A percentile compares a stretch with the other conserved stretches of the same genome.
These are phyloP conservation scores for Mercenaria mercenaria DNA, from an alignment of 1,140 invertebrate species.

Conservation along the genomic window DNA sequence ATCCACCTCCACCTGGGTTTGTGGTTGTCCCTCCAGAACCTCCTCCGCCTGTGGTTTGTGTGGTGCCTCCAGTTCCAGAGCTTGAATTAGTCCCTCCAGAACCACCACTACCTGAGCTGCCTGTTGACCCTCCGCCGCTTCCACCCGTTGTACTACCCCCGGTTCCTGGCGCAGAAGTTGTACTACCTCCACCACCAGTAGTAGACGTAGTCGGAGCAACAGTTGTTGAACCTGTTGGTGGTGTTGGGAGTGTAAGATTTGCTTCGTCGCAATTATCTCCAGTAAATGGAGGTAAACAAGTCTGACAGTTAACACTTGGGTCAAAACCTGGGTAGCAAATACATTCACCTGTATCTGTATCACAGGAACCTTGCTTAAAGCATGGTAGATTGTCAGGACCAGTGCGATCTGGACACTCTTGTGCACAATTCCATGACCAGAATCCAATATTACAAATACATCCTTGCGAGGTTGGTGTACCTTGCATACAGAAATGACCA, in stretches of 20 bases:
- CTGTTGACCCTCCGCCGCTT: neutral
- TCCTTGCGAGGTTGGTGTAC: conserved; percentile 26
- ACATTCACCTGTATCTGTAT: conserved; percentile 58
- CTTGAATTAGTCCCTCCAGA: neutral
- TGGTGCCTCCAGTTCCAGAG: neutral
- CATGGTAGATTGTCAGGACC: conserved; percentile 54
- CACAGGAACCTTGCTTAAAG: conserved; percentile 64
- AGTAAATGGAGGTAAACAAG: conserved; percentile 52
- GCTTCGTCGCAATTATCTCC: conserved; percentile 63
- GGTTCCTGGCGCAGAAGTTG: neutral
- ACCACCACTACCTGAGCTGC: neutral
- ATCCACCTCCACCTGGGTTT: neutral
- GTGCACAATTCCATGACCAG: conserved; percentile 66
- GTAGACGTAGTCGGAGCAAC: neutral
- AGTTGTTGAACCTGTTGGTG: neutral
- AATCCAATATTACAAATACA: conserved; percentile 68
- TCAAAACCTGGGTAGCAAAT: conserved; percentile 62
- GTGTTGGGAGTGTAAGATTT: conserved; percentile 25
- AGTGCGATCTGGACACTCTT: conserved; percentile 67
- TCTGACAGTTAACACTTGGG: conserved; percentile 51
- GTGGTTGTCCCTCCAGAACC: neutral
- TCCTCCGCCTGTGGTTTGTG: neutral
- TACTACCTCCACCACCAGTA: neutral
- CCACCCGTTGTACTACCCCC: neutral
- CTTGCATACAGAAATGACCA: conserved; percentile 65